phyloP scores from a whole-genome alignment of 2,888 invertebrate genomes.

The Macrophya alboannulata region DNA sequence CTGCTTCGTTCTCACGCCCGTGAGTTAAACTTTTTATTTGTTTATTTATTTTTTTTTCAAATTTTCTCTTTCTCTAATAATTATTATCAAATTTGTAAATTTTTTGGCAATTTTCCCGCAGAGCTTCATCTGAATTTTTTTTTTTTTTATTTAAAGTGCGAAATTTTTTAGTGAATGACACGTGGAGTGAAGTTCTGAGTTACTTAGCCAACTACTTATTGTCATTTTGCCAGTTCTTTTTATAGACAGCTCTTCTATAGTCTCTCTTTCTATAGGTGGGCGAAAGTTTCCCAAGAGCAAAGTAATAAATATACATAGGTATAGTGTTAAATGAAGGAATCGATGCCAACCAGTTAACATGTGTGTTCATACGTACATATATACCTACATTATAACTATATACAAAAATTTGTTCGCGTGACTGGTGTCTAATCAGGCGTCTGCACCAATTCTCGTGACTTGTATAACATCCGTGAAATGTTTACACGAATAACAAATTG shows the following conservation, averaged over 20 bases:
- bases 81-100: not conserved
- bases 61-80: not conserved
- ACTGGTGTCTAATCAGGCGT: constrained; percentile 8
- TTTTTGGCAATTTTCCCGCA: not conserved
- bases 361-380: not conserved
- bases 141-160: not conserved
- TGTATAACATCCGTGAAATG: not conserved
- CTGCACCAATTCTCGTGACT: not conserved
- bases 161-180: not conserved
- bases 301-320: not conserved
- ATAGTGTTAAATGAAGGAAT: not conserved
- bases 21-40: constrained; percentile 66
- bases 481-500: not conserved
- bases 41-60: no score
- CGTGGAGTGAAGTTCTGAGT: not conserved
- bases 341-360: not conserved
- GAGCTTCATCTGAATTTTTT: not conserved
- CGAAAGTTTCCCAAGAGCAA: not conserved
- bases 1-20: constrained; percentile 74
- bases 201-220: not conserved
- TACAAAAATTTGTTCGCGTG: not conserved
- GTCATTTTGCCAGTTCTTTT: not conserved
- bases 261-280: not conserved
- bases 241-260: not conserved
- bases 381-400: not conserved